phyloP scores from a whole-genome alignment of 2,113 vertebrate species.

The Atlantisia rogersi region DNA sequence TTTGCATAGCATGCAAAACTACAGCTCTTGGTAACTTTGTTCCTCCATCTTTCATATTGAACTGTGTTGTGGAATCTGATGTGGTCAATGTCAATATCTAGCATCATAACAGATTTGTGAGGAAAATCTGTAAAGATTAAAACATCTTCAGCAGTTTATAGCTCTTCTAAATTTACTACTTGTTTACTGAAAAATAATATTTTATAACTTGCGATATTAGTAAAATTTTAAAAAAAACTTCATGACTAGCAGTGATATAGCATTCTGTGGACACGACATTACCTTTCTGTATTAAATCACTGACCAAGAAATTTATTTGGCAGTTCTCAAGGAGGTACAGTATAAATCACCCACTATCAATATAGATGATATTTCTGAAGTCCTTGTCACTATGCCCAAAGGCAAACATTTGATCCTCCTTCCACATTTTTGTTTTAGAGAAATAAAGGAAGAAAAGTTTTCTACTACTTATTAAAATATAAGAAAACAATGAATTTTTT shows the following conservation, averaged over 20 bases:
- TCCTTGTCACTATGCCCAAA: neutral
- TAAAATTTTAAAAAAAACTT: neutral
- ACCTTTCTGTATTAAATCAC: neutral
- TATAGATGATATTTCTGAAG: neutral
- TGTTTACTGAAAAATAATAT: neutral
- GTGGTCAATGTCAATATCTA: neutral
- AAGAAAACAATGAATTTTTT: neutral
- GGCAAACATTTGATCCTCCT: neutral
- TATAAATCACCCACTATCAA: neutral
- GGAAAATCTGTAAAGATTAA: neutral
- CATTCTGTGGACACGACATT: neutral
- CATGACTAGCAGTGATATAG: neutral
- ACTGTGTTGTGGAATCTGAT: neutral
- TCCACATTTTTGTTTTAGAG: neutral
- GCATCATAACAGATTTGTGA: neutral
- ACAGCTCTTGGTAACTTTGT: neutral
- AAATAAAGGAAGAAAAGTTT: neutral
- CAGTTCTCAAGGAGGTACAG: neutral
- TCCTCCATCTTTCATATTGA: neutral
- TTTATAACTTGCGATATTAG: neutral
- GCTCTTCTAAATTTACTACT: neutral
- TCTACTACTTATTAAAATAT: neutral
- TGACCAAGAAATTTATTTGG: neutral
- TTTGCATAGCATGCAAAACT: neutral
- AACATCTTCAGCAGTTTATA: neutral